phyloP scores from a whole-genome alignment of 2,888 invertebrate species.

The Lycocerus yunnanus region DNA sequence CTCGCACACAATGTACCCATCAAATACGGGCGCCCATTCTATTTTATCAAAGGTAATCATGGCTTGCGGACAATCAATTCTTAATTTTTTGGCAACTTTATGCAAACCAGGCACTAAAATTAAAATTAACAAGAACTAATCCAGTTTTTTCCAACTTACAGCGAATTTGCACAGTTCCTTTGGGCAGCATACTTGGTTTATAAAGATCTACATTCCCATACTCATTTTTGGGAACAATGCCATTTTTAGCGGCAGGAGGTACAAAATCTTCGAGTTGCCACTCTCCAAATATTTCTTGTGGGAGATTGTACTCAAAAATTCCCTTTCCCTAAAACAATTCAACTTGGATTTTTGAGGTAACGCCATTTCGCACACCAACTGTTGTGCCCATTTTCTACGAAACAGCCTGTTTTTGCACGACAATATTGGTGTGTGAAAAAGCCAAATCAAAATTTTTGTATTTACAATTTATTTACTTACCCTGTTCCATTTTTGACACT shows the following conservation, averaged over 20 bases:
- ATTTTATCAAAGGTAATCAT: slow-evolving; percentile 94
- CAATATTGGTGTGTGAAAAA: no score
- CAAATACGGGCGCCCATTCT: slow-evolving; percentile 80
- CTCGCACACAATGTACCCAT: slow-evolving; percentile 92
- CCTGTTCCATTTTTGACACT: slow-evolving; percentile 85
- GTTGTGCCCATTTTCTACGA: no score
- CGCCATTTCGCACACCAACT: no score
- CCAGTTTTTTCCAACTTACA: slow-evolving; percentile 60
- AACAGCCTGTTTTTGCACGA: no score
- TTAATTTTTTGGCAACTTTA: slow-evolving; percentile 83
- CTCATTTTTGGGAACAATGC: slow-evolving; percentile 92
- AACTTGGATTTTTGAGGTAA: not conserved
- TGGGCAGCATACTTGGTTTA: slow-evolving; percentile 90
- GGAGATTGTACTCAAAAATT: slow-evolving; percentile 69
- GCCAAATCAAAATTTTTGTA: no score
- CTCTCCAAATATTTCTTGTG: slow-evolving; percentile 86
- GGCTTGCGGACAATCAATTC: slow-evolving; percentile 93
- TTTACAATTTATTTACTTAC: slow-evolving; percentile 55
- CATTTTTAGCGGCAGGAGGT: slow-evolving; percentile 89
- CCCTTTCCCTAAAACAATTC: slow-evolving; percentile 60
- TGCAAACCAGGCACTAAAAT: slow-evolving; percentile 82
- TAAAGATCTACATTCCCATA: slow-evolving; percentile 98
- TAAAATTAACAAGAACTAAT: not conserved
- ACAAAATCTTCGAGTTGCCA: slow-evolving; percentile 96
- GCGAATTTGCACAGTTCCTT: slow-evolving; percentile 84